phyloP scores from a whole-genome alignment of 2,113 vertebrate genomes.

The Meriones unguiculatus region DNA sequence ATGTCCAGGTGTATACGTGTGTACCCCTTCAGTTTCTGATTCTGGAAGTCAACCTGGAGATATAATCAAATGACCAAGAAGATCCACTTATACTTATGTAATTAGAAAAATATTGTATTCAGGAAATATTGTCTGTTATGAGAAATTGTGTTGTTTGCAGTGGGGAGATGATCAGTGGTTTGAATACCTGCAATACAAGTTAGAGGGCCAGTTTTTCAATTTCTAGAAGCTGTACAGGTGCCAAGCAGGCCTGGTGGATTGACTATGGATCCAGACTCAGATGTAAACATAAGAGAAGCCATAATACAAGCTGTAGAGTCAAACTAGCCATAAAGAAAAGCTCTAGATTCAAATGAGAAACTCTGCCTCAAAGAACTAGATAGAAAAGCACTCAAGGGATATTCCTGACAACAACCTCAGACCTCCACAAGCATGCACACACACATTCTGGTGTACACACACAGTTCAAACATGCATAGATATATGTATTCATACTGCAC shows the following conservation, averaged over 20 bases:
- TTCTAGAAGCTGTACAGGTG: not conserved
- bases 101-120: not conserved
- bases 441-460: no score
- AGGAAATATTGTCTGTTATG: not conserved
- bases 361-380: not conserved
- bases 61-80: not conserved
- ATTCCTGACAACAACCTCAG: not conserved
- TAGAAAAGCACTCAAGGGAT: not conserved
- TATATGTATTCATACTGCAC: not conserved
- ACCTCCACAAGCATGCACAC: not conserved
- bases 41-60: not conserved
- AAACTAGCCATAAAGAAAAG: not conserved
- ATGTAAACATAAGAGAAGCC: not conserved
- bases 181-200: not conserved
- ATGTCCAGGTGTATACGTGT: fast-evolving
- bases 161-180: not conserved
- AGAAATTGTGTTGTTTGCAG: not conserved
- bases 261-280: not conserved
- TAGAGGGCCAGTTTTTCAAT: not conserved
- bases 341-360: not conserved
- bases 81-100: not conserved
- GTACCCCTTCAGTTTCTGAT: not conserved
- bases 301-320: not conserved
- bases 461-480: not conserved
- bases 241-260: no score